Percentiles rank a stretch among this genome's conserved stretches.
Evolutionary conservation across 1,140 invertebrate species (phyloP).

Genomic region (Doryteuthis pealeii): DNA sequence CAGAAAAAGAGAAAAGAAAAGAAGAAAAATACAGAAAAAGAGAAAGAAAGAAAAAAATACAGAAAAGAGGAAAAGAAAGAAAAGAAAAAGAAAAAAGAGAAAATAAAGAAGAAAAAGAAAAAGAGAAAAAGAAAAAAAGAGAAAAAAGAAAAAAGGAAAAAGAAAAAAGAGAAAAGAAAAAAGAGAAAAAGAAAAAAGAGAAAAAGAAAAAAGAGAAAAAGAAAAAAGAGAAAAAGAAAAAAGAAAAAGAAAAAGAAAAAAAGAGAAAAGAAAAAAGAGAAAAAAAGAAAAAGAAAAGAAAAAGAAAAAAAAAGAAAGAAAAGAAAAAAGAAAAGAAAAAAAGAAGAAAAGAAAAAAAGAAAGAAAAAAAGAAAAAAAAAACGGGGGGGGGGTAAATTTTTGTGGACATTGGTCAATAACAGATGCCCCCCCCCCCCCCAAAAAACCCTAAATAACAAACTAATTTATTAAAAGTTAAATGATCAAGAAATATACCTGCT

Average conservation of each 20-base stretch:
- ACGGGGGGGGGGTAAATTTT: no score
- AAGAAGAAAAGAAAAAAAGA: neutral
- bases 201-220: no score
- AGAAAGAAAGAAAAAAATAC: no score
- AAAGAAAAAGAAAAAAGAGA: no score
- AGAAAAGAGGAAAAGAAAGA: conserved; percentile 9
- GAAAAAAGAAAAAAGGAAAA: neutral
- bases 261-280: neutral
- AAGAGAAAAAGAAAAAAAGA: neutral
- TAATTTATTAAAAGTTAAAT: no score
- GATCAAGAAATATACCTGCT: no score
- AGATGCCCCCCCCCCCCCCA: no score
- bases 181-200: neutral
- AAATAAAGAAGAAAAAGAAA: neutral
- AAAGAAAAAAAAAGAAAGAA: neutral
- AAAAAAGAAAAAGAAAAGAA: neutral
- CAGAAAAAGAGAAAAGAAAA: no score
- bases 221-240: no score
- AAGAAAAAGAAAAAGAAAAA: neutral
- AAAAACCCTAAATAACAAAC: no score
- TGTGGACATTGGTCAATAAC: no score
- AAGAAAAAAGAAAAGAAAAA: neutral
- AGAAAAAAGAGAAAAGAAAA: neutral
- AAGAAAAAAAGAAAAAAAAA: neutral
- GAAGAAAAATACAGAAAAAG: no score